These are phyloP conservation scores for Andrena dorsata DNA, from an alignment of 2,888 invertebrate genomes.

Conservation along the genomic window DNA sequence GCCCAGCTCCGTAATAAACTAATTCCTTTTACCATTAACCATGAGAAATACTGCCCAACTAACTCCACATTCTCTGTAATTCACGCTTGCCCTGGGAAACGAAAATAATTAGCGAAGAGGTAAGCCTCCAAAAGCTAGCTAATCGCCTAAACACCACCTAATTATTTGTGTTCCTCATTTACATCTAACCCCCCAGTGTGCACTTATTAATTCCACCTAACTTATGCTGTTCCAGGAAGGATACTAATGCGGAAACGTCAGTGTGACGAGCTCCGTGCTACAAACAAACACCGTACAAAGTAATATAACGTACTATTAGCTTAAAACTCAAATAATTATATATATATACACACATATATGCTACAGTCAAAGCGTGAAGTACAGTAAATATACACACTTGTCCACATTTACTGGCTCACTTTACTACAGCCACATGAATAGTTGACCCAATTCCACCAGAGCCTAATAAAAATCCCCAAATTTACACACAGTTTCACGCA, in stretches of 20 bases:
- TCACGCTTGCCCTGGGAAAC: conserved; percentile 77
- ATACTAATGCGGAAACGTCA: conserved; percentile 85
- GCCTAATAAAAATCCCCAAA: too few species aligned
- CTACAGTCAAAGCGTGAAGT: conserved; percentile 29
- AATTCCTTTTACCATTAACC: conserved; percentile 19
- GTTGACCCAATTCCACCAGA: too few species aligned
- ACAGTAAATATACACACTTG: conserved; percentile 9
- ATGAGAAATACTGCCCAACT: conserved; percentile 75
- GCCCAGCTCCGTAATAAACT: background rate
- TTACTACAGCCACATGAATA: background rate
- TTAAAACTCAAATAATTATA: conserved; percentile 71
- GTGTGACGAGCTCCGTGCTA: conserved; percentile 81
- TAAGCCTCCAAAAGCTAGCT: conserved; percentile 67
- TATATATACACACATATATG: conserved; percentile 36
- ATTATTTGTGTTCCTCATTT: background rate
- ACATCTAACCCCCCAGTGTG: background rate
- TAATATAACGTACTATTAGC: conserved; percentile 79
- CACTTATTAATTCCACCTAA: conserved; percentile 41
- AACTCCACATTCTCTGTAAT: conserved; percentile 77
- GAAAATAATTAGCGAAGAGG: conserved; percentile 79
- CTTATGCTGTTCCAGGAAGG: conserved; percentile 82
- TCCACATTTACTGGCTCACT: background rate
- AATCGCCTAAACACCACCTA: background rate
- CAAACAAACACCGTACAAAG: conserved; percentile 83
- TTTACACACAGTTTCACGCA: too few species aligned